Percentiles rank a stretch among this genome's conserved stretches.
phyloP scores from a whole-genome alignment of 2,797 vertebrate genomes.

The Amblyopsis hoosieri region DNA sequence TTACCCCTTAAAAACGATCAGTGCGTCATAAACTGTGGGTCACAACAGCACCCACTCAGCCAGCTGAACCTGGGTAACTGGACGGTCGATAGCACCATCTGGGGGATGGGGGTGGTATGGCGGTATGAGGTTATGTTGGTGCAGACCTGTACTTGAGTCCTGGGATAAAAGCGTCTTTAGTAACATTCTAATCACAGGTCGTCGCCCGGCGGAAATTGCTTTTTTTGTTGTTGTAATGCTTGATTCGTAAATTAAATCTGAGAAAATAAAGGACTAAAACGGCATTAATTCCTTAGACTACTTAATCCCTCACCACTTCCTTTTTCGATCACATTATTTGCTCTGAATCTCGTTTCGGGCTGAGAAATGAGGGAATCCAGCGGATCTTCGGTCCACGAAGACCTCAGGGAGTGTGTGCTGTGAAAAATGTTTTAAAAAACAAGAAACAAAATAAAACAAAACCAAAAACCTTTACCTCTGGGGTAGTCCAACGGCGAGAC shows the following conservation, averaged over 20 bases:
- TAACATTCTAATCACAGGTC: constrained; percentile 98
- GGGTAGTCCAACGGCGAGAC: too few relatives aligned
- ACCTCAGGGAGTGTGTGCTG: too few relatives aligned
- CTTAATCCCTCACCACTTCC: constrained; percentile 83
- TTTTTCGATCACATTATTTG: neutral
- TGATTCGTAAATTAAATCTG: constrained; percentile 91
- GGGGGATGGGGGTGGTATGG: constrained; percentile 22
- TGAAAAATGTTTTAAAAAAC: too few relatives aligned
- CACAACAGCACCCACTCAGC: constrained; percentile 87
- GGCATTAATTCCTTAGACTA: constrained; percentile 90
- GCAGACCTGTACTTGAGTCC: constrained; percentile 88
- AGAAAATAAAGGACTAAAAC: constrained; percentile 84
- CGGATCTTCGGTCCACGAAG: constrained; percentile 76
- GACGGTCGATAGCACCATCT: constrained; percentile 96
- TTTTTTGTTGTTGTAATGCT: constrained; percentile 81
- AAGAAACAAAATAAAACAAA: too few relatives aligned
- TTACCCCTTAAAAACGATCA: constrained; percentile 72
- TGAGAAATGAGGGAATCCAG: constrained; percentile 85
- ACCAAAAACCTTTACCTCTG: too few relatives aligned
- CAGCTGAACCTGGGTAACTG: constrained; percentile 88
- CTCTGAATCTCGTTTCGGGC: constrained; percentile 76
- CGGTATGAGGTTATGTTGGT: constrained; percentile 84
- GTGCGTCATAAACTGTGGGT: constrained; percentile 73
- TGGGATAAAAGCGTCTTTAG: constrained; percentile 80
- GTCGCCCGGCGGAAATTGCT: constrained; percentile 96